Conservation (phyloP, 64 coral and sea anemone species). For the Montipora sp. region DNA sequence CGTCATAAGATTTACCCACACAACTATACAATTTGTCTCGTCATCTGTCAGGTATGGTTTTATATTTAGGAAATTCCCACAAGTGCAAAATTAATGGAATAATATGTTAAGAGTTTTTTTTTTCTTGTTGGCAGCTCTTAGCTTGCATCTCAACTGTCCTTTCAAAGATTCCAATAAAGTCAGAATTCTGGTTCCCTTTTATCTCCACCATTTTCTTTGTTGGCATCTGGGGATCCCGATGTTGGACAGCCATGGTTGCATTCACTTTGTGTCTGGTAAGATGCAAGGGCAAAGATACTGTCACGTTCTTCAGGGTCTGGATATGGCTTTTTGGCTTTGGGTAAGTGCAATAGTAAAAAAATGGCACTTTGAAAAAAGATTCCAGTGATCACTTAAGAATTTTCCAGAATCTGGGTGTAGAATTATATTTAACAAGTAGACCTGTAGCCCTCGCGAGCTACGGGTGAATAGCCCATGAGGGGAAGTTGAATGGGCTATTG, state of each 20-base stretch:
- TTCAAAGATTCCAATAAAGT: background rate
- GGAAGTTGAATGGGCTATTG: no score
- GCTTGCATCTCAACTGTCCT: slow-evolving; percentile 59
- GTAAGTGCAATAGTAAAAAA: slow-evolving; percentile 24
- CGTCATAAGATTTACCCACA: slow-evolving; percentile 75
- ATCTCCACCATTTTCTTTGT: slow-evolving; percentile 26
- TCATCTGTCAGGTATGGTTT: slow-evolving; percentile 71
- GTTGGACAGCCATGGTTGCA: slow-evolving; percentile 84
- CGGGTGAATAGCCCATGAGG: no score
- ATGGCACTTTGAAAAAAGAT: no score
- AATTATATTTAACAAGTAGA: no score
- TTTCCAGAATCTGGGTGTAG: no score
- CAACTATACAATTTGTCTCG: slow-evolving; percentile 77
- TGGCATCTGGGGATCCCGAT: slow-evolving; percentile 60
- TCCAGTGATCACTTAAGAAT: no score
- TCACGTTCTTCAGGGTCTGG: slow-evolving; percentile 18
- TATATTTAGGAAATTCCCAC: background rate
- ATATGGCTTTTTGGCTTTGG: slow-evolving; percentile 76
- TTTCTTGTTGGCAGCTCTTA: slow-evolving; percentile 43
- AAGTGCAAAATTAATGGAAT: no score
- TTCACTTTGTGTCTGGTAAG: slow-evolving; percentile 76
- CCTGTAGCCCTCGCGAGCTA: no score
- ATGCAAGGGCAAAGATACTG: slow-evolving; percentile 32
- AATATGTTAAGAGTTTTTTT: background rate
- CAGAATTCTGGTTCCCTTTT: slow-evolving; percentile 47